These are phyloP conservation scores for Scolopax mira DNA, from an alignment of 2,113 vertebrate genomes.

Conservation along the genomic window DNA sequence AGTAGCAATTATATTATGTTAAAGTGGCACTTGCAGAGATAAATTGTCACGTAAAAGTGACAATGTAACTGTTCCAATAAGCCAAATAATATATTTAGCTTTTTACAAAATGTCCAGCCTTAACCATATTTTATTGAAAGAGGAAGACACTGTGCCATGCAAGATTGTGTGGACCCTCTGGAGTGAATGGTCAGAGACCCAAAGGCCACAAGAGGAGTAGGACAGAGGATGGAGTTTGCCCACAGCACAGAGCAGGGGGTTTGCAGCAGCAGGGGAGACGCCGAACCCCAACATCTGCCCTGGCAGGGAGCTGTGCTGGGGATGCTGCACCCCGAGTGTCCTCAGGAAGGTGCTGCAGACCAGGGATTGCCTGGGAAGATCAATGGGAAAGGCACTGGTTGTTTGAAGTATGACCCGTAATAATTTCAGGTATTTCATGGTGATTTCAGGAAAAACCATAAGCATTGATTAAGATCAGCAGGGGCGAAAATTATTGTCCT, in stretches of 20 bases:
- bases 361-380: not conserved
- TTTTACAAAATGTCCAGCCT: not conserved
- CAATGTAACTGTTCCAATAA: not conserved
- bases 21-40: not conserved
- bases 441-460: not conserved
- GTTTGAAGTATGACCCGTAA: not conserved
- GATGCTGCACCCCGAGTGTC: not conserved
- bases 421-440: not conserved
- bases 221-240: not conserved
- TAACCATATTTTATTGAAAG: not conserved
- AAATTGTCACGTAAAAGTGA: not conserved
- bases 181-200: not conserved
- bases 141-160: not conserved
- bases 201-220: not conserved
- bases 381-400: not conserved
- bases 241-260: not conserved
- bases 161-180: not conserved
- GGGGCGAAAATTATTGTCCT: not conserved
- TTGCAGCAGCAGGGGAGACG: too few species aligned
- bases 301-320: too few species aligned
- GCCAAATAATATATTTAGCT: not conserved
- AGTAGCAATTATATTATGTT: not conserved
- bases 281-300: rapidly evolving
- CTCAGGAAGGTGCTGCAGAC: not conserved
- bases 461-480: not conserved